Evolutionary conservation across 2,888 invertebrate genomes (phyloP).

Genomic region (Drosophila trichaetosa): DNA sequence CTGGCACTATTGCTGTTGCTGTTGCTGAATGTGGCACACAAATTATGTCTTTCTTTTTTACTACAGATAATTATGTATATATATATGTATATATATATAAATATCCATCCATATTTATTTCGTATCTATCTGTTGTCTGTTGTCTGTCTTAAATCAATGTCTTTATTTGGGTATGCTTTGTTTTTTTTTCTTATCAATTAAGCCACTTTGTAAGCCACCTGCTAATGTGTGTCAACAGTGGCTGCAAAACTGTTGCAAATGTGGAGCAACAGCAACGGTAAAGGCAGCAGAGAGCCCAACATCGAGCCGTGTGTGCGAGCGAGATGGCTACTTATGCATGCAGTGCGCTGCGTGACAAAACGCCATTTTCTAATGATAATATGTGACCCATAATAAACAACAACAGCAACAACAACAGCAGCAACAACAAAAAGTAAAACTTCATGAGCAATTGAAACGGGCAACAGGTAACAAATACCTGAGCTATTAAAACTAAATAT

Average conservation of each 20-base stretch:
- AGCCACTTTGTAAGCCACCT: constrained; percentile 21
- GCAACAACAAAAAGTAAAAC: constrained; percentile 49
- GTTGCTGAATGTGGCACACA: constrained; percentile 27
- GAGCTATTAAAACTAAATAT: constrained; percentile 80
- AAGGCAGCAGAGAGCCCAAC: constrained; percentile 1
- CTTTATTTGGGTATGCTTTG: constrained; percentile 16
- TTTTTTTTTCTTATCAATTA: constrained; percentile 44
- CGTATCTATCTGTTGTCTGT: neutral
- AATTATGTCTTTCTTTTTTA: constrained; percentile 32
- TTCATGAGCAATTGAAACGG: constrained; percentile 69
- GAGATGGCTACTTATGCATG: constrained; percentile 58
- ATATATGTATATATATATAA: neutral
- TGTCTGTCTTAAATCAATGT: constrained; percentile 39
- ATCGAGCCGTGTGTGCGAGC: constrained; percentile 27
- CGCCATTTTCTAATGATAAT: constrained; percentile 83
- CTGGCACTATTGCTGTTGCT: neutral
- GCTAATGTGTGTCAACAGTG: constrained; percentile 47
- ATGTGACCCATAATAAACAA: constrained; percentile 77
- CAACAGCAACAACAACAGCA: constrained; percentile 35
- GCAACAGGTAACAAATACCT: constrained; percentile 82
- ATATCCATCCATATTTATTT: neutral
- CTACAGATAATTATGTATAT: constrained; percentile 6
- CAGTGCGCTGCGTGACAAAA: constrained; percentile 82
- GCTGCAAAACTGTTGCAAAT: constrained; percentile 41
- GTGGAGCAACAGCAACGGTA: constrained; percentile 8